Evolutionary conservation across 2,888 invertebrate genomes (phyloP), one percentile per base, ranked within the genome.

Genomic region (Dryobota labecula): DNA sequence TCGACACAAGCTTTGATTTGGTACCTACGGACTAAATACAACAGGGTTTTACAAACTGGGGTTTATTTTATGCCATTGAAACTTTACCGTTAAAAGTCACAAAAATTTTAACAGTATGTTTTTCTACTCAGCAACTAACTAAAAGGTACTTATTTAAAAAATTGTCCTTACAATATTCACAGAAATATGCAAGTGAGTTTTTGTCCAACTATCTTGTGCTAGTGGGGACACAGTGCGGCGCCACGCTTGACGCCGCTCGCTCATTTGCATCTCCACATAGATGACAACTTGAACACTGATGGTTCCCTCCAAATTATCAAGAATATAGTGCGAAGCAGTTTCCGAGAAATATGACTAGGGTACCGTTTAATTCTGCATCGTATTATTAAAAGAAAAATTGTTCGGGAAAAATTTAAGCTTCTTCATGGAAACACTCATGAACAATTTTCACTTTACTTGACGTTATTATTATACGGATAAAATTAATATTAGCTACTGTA

Each of bases 241-340:
- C 90, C 91, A 84, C 76, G 81, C 81, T 77, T 83, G 88, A 84
- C 86, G 88, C 84, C 89, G 76, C 86, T 80, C 82, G 76, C 90
- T 94, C 93, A 94, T 94, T 94, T 94, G 91, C 94, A 94, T 94
- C 90, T 88, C 87, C 88, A 88, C 89, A 84, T 84, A 85, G 84
- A 87, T 86, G 87, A 86, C 86, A 79, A 89, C 86, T 88, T 87
- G 85, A 84, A 86, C 86, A 66, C 74, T 78, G 78, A 56, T 63
- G 82, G 82, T 54, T 69, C 53, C 57, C 67, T 72, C 54, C 36
- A 78, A 79, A 84, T 77, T 74, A 60, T 78, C 69, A 69, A 74
- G 43, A 77, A 79, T 75, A 76, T 73, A 68, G 58, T 82, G 49
- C 30, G 54, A 30, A 54, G 54, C 47, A 49, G 27, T 72, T 69